Evolutionary conservation across 2,113 vertebrate genomes (phyloP), one percentile per base, ranked within the genome.

Genomic region (Enhydra lutris): DNA sequence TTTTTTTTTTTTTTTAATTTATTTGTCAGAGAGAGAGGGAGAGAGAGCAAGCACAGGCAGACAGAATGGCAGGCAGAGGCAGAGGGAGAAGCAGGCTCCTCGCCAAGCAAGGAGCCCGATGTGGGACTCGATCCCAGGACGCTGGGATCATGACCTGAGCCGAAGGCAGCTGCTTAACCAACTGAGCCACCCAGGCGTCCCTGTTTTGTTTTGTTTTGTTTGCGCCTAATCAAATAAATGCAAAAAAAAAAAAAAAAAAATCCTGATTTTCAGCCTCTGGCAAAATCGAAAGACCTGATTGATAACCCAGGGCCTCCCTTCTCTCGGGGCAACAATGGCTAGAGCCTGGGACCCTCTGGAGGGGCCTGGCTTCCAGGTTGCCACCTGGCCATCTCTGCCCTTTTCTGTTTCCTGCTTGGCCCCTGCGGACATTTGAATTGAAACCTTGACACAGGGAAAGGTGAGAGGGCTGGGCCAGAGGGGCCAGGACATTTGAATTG

Each of bases 181-280:
- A n/a, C n/a, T n/a, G n/a, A n/a, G n/a, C n/a, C n/a, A n/a, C n/a
- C n/a, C n/a, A n/a, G n/a, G n/a, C n/a, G n/a, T n/a, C n/a, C n/a
- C n/a, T n/a, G 74, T 74, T 91, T 85, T 81, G 63, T 47, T 73
- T 92, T 42, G 92, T 87, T 67, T 90, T 80, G 89, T 91, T 87
- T 91, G 61, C 31, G 34, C 61, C 86, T n/a, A 93, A 63, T n/a
- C 34, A 50, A 50, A 57, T 79, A 20, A 55, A 39, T 31, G 17
- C n/a, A 83, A 73, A 55, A 18, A 94, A 89, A 74, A 50, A 50
- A 50, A 50, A 50, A 74, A 52, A 50, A 50, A 94, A 89, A 69
- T 57, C 87, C 39, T 8, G 55, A 83, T 87, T 87, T 36, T 86
- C 45, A 65, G 65, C 69, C 86, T 87, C 82, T 59, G 74, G 92